Evolutionary conservation across 2,113 vertebrate species (phyloP).

Genomic region (Dasyurus viverrinus): DNA sequence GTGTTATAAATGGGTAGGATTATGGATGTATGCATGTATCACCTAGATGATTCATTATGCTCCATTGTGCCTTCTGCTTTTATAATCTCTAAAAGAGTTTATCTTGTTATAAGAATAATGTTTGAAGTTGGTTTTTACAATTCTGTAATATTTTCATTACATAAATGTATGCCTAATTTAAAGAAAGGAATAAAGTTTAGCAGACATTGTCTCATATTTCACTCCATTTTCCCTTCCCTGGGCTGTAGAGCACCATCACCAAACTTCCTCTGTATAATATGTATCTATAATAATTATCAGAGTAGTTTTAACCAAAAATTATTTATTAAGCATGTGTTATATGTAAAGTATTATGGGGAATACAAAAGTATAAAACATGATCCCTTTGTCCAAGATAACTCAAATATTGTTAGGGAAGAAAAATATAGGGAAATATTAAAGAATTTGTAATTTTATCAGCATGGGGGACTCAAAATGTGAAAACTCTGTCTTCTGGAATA

Average conservation of each 20-base stretch:
- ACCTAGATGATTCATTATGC: not conserved
- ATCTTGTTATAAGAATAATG: slow-evolving; percentile 16
- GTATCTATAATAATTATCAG: not conserved
- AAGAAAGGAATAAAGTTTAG: not conserved
- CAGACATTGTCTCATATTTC: not conserved
- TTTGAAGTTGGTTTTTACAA: slow-evolving; percentile 6
- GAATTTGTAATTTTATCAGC: not conserved
- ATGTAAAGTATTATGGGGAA: not conserved
- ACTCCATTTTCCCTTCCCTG: not conserved
- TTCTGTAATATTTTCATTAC: slow-evolving; percentile 26
- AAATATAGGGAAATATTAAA: not conserved
- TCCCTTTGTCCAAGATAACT: not conserved
- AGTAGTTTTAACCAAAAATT: not conserved
- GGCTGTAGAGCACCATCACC: not conserved
- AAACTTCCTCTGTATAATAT: slow-evolving; percentile 22
- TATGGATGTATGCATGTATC: not conserved
- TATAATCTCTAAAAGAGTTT: not conserved
- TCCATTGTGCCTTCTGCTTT: not conserved
- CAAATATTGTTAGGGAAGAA: not conserved
- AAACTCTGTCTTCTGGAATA: not conserved
- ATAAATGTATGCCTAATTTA: slow-evolving; percentile 25
- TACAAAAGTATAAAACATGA: not conserved
- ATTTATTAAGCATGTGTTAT: not conserved
- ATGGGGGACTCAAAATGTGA: not conserved
- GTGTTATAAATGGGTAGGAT: not conserved